A percentile compares a stretch with the other conserved stretches of the same genome.
Evolutionary conservation across 2,113 vertebrate genomes (phyloP).

Genomic region (Gyps fulvus): DNA sequence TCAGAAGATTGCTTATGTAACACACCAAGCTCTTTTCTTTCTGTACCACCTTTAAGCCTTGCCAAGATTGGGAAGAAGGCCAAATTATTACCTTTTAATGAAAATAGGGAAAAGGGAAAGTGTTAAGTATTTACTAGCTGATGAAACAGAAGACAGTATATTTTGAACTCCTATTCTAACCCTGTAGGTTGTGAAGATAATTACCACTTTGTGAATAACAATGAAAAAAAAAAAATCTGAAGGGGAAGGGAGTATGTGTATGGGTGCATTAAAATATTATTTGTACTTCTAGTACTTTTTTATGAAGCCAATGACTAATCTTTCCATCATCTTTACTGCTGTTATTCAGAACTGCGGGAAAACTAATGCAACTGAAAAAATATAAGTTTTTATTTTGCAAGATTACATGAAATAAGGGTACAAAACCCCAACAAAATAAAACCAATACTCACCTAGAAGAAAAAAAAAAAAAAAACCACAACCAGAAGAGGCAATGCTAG

Average conservation of each 20-base stretch:
- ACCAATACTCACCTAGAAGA: background rate
- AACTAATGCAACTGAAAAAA: background rate
- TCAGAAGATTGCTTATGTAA: background rate
- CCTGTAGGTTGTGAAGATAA: background rate
- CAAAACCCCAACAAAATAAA: background rate
- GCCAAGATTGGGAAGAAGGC: background rate
- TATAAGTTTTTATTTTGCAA: background rate
- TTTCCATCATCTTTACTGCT: background rate
- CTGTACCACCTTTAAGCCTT: background rate
- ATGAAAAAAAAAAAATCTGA: background rate
- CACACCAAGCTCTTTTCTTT: background rate
- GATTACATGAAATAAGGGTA: background rate
- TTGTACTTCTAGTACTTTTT: background rate
- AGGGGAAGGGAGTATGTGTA: background rate
- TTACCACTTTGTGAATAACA: background rate
- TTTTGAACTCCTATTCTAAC: background rate
- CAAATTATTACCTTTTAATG: background rate
- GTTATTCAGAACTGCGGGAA: background rate
- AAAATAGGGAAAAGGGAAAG: background rate
- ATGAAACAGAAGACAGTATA: background rate
- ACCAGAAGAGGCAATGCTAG: background rate
- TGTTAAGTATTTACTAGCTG: background rate
- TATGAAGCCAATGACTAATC: background rate
- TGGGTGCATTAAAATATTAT: background rate
- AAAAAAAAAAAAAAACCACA: background rate